phyloP scores from a whole-genome alignment of 1,140 invertebrate genomes.

The Diorhabda sublineata region DNA sequence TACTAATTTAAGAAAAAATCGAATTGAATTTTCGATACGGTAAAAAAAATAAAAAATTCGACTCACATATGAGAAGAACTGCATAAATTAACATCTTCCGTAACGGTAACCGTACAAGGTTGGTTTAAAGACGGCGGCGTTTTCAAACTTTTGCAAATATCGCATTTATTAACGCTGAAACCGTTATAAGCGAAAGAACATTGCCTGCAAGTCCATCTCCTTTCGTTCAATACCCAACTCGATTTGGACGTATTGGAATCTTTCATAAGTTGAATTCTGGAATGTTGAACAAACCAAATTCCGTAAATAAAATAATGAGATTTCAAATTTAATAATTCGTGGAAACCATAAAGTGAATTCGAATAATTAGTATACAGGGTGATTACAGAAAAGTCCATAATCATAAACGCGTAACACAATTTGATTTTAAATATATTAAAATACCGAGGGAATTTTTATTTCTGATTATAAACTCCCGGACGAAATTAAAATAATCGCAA shows the following conservation, averaged over 20 bases:
- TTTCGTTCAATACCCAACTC: constrained; percentile 44
- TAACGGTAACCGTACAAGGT: constrained; percentile 64
- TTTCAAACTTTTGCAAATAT: constrained; percentile 68
- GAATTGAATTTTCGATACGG: too few relatives aligned
- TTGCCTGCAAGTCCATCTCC: constrained; percentile 82
- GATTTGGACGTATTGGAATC: constrained; percentile 20
- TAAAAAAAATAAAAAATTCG: neutral
- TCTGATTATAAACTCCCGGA: too few relatives aligned
- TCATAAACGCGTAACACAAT: neutral
- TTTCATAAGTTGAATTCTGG: constrained; percentile 35
- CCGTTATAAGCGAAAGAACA: constrained; percentile 86
- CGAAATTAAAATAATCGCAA: too few relatives aligned
- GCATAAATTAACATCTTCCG: constrained; percentile 51
- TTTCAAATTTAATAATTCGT: too few relatives aligned
- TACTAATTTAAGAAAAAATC: too few relatives aligned
- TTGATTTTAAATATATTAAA: neutral
- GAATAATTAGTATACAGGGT: neutral
- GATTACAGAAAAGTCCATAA: neutral
- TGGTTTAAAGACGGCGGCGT: constrained; percentile 61
- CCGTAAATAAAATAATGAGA: too few relatives aligned
- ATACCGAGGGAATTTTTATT: too few relatives aligned
- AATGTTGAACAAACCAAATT: neutral
- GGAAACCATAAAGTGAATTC: too few relatives aligned
- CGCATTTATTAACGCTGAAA: constrained; percentile 70
- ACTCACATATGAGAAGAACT: constrained; percentile 11